Conservation (phyloP, 2,113 vertebrate genomes). For the Stomatorhinus ivindoensis region DNA sequence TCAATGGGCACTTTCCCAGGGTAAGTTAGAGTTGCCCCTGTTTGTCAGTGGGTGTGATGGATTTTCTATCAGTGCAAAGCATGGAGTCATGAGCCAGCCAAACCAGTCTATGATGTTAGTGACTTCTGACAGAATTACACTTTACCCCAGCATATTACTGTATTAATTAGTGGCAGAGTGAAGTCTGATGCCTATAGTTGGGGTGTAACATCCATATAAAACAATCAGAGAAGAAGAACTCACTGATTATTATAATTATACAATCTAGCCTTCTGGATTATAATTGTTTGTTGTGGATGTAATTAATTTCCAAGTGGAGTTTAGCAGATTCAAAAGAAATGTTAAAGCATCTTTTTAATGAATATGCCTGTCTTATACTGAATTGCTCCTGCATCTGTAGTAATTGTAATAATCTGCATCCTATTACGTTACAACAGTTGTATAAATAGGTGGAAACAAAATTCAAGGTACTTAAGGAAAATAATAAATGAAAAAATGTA, state of each 20-base stretch:
- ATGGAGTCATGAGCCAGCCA: neutral
- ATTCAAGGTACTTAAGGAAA: neutral
- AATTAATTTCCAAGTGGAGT: neutral
- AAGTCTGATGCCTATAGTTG: neutral
- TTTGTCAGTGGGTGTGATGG: neutral
- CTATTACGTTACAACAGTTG: neutral
- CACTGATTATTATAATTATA: neutral
- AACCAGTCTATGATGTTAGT: neutral
- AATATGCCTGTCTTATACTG: neutral
- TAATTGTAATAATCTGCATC: neutral
- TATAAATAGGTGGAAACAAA: neutral
- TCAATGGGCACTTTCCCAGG: constrained; percentile 83
- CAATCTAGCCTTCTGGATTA: neutral
- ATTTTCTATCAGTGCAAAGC: neutral
- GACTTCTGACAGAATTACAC: neutral
- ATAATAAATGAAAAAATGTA: neutral
- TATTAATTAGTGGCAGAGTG: neutral
- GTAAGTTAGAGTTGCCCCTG: constrained; percentile 55
- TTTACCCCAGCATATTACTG: neutral
- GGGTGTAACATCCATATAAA: neutral
- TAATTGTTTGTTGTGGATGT: neutral
- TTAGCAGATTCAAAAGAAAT: neutral
- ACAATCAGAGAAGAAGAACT: neutral
- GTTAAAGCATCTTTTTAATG: neutral
- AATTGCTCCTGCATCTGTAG: neutral